These are phyloP conservation scores for Pavo muticus DNA, from an alignment of 2,113 vertebrate genomes.

Conservation along the genomic window DNA sequence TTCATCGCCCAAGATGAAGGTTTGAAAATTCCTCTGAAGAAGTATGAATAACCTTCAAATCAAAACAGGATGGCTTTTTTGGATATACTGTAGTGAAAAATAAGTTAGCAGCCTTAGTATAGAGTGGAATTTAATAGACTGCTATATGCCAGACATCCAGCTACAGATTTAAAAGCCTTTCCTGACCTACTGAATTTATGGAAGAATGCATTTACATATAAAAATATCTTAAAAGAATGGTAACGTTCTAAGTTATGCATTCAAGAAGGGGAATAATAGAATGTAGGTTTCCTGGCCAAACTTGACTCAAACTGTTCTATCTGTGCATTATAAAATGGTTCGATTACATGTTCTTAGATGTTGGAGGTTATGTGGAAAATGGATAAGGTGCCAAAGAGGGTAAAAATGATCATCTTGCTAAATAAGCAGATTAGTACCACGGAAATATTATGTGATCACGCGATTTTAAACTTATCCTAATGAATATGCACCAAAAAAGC, in stretches of 20 bases:
- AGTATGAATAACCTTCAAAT: background rate
- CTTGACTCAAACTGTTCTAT: background rate
- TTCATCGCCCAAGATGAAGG: background rate
- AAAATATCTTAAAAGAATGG: background rate
- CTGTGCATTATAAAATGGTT: background rate
- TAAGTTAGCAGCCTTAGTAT: background rate
- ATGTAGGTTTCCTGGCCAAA: background rate
- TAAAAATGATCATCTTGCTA: background rate
- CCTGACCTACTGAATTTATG: background rate
- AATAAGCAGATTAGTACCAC: background rate
- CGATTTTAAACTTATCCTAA: background rate
- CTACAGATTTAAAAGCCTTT: background rate
- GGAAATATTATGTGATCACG: background rate
- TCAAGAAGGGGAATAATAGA: background rate
- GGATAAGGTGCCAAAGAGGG: background rate
- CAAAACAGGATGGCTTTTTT: background rate
- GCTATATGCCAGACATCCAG: background rate
- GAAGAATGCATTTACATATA: background rate
- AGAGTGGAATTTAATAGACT: background rate
- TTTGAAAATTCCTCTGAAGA: background rate
- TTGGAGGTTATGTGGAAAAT: background rate
- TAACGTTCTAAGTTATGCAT: background rate
- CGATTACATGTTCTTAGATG: background rate
- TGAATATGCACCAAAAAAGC: background rate
- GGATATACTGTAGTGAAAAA: background rate